These are phyloP conservation scores for Sinonovacula constricta DNA, from an alignment of 1,140 invertebrate genomes.

Conservation along the genomic window DNA sequence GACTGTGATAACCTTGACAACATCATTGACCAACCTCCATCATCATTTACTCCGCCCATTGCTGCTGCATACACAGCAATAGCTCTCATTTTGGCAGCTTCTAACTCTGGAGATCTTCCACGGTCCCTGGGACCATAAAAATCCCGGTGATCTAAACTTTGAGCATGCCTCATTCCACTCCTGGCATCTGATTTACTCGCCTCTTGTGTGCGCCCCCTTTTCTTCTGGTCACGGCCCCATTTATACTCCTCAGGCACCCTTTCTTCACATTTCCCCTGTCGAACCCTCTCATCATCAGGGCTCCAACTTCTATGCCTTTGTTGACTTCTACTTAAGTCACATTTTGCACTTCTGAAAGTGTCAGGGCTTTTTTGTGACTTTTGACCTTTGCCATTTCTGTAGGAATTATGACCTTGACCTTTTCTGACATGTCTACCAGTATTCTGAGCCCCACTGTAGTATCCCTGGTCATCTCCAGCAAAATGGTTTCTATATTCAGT, in stretches of 20 bases:
- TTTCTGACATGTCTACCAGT: not conserved
- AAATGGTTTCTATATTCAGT: conserved; percentile 21
- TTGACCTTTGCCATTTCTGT: not conserved
- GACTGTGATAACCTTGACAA: conserved; percentile 16
- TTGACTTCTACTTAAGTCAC: not conserved
- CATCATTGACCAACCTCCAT: conserved; percentile 39
- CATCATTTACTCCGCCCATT: conserved; percentile 50
- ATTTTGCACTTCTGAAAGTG: not conserved
- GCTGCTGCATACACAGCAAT: conserved; percentile 47
- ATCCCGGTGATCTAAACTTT: conserved; percentile 14
- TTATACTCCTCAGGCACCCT: conserved; percentile 39
- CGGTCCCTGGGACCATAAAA: not conserved
- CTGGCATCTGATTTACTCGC: not conserved
- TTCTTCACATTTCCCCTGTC: too few relatives aligned
- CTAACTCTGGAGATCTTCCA: conserved; percentile 23
- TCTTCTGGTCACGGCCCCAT: conserved; percentile 3
- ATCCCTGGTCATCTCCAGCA: conserved; percentile 31
- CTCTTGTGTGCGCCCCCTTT: conserved; percentile 8
- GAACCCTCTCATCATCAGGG: not conserved
- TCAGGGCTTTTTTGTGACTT: not conserved
- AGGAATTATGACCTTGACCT: not conserved
- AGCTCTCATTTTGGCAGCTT: conserved; percentile 39
- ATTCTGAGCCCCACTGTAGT: conserved; percentile 33
- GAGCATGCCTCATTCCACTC: not conserved
- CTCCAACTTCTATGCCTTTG: conserved; percentile 3